Evolutionary conservation across 2,797 vertebrate genomes (phyloP).

Genomic region (Pampus argenteus): DNA sequence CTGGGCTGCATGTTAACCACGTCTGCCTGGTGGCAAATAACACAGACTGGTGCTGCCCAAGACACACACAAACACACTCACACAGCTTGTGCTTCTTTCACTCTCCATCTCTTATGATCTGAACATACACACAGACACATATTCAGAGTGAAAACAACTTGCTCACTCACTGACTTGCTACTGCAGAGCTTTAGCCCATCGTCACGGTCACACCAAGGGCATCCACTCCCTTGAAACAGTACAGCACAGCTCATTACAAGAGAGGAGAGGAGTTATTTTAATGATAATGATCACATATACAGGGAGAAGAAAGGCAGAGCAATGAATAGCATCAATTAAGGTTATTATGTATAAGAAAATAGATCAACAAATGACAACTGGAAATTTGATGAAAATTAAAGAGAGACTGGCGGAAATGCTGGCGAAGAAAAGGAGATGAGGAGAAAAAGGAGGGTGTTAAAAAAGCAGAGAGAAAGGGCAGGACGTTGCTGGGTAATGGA

Average conservation of each 20-base stretch:
- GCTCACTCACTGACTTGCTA: slow-evolving; percentile 61
- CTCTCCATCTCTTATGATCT: slow-evolving; percentile 30
- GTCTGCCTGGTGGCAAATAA: slow-evolving; percentile 44
- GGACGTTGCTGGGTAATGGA: slow-evolving; percentile 66
- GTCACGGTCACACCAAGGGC: slow-evolving; percentile 83
- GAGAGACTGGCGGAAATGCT: neutral
- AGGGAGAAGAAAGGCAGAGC: slow-evolving; percentile 5
- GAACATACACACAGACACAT: slow-evolving; percentile 20
- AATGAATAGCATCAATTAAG: slow-evolving; percentile 7
- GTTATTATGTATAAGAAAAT: slow-evolving; percentile 11
- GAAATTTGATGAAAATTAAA: slow-evolving; percentile 21
- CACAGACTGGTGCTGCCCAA: slow-evolving; percentile 11
- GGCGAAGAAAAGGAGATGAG: slow-evolving; percentile 26
- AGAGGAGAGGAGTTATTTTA: slow-evolving; percentile 31
- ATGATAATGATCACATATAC: slow-evolving; percentile 45
- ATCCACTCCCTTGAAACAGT: slow-evolving; percentile 63
- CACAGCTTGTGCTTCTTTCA: slow-evolving; percentile 25
- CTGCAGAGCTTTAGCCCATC: slow-evolving; percentile 73
- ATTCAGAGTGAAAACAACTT: slow-evolving; percentile 42
- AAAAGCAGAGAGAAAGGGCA: slow-evolving; percentile 47
- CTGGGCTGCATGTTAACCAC: slow-evolving; percentile 37
- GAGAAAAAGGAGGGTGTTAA: slow-evolving; percentile 26
- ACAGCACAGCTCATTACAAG: slow-evolving; percentile 55
- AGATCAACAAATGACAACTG: slow-evolving; percentile 11
- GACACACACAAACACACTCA: slow-evolving; percentile 8